phyloP scores from a whole-genome alignment of 2,888 invertebrate species.

The Athalia circularis region DNA sequence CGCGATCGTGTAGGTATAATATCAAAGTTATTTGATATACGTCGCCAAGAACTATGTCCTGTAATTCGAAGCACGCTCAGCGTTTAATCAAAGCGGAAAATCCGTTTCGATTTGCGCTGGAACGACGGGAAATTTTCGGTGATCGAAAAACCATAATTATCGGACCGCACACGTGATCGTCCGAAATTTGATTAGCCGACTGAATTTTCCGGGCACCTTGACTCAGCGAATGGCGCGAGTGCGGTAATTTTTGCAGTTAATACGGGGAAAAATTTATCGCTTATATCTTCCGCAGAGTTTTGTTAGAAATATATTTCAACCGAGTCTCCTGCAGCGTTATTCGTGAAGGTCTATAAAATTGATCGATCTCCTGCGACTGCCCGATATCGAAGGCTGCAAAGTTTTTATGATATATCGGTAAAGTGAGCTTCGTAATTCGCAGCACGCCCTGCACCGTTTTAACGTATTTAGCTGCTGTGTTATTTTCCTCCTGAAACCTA shows the following conservation, averaged over 20 bases:
- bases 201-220: too few species aligned
- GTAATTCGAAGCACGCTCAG: neutral
- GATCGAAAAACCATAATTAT: too few species aligned
- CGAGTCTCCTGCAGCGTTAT: neutral
- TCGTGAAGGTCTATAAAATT: neutral
- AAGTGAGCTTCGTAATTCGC: conserved; percentile 20
- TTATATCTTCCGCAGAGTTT: too few species aligned
- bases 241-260: too few species aligned
- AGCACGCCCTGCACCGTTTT: neutral
- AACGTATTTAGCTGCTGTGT: neutral
- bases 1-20: conserved; percentile 3
- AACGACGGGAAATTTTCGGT: neutral
- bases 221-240: too few species aligned
- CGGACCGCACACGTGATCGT: too few species aligned
- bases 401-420: conserved; percentile 18
- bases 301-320: neutral
- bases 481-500: conserved; percentile 9
- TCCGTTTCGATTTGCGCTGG: neutral
- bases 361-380: conserved; percentile 14
- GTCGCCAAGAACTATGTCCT: neutral
- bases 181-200: too few species aligned
- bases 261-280: neutral
- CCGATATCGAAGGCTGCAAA: conserved; percentile 12
- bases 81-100: neutral
- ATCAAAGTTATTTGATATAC: conserved; percentile 3